phyloP scores from a whole-genome alignment of 2,888 invertebrate genomes.

The Philereme transversata region DNA sequence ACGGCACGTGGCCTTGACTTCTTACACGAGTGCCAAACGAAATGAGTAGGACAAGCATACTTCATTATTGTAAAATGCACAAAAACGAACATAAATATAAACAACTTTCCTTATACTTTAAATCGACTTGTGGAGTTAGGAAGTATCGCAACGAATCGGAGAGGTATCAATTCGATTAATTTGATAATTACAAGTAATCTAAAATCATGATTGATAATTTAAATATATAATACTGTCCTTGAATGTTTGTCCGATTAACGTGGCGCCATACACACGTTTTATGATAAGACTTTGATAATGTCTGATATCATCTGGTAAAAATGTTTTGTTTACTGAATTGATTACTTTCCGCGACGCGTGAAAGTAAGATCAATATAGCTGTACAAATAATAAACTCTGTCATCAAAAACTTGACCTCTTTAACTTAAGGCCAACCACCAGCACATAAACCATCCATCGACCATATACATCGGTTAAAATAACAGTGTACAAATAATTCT shows the following conservation, averaged over 20 bases:
- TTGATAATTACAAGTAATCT: not conserved
- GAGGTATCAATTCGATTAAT: too few species aligned
- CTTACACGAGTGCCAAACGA: too few species aligned
- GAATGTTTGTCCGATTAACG: conserved; percentile 13
- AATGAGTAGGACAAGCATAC: too few species aligned
- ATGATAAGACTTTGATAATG: conserved; percentile 9
- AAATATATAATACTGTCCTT: conserved; percentile 5
- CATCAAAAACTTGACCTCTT: conserved; percentile 11
- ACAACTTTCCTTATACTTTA: too few species aligned
- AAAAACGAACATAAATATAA: too few species aligned
- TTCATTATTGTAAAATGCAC: too few species aligned
- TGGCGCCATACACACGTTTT: conserved; percentile 19
- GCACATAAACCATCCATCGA: too few species aligned
- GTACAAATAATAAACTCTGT: conserved; percentile 3
- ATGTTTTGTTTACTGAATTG: not conserved
- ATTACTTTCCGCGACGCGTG: not conserved
- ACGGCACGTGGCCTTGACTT: too few species aligned
- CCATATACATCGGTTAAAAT: too few species aligned
- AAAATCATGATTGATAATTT: not conserved
- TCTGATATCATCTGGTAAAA: not conserved
- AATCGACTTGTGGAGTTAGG: not conserved
- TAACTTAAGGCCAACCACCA: not conserved
- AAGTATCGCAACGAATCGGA: not conserved
- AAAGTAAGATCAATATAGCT: not conserved
- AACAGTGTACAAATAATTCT: too few species aligned